Percentiles rank a stretch among this genome's conserved stretches.
These are phyloP conservation scores for Nematopogon swammerdamellus DNA, from an alignment of 2,888 invertebrate species.

Conservation along the genomic window DNA sequence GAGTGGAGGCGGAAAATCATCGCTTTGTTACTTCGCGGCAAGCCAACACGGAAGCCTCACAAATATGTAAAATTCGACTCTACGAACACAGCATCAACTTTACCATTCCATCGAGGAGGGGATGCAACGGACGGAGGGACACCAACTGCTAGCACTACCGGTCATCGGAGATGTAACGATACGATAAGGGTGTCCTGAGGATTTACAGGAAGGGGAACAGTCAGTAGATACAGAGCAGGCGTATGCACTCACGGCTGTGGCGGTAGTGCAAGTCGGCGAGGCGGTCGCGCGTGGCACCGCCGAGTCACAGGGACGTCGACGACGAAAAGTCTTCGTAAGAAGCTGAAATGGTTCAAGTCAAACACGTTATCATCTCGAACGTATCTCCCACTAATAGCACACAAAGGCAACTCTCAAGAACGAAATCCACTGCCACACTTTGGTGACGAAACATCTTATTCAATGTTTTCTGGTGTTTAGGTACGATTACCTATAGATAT, in stretches of 20 bases:
- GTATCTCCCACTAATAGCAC: no score
- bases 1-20: neutral
- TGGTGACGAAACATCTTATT: no score
- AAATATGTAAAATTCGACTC: neutral
- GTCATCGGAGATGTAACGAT: no score
- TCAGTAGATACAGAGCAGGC: slow-evolving; percentile 16
- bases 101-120: neutral
- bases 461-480: no score
- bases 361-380: neutral
- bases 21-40: no score
- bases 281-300: slow-evolving; percentile 29
- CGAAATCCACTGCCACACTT: no score
- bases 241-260: slow-evolving; percentile 42
- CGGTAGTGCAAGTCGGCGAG: slow-evolving; percentile 12
- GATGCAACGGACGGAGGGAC: neutral
- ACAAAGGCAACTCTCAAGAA: no score
- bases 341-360: slow-evolving; percentile 51
- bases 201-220: slow-evolving; percentile 18
- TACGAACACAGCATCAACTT: neutral
- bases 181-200: neutral
- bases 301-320: slow-evolving; percentile 67
- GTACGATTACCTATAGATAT: no score
- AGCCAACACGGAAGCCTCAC: neutral
- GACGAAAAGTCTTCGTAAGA: slow-evolving; percentile 70
- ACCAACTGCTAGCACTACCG: neutral